Evolutionary conservation across 2,113 vertebrate species (phyloP).

Genomic region (Thinocorus orbignyianus): DNA sequence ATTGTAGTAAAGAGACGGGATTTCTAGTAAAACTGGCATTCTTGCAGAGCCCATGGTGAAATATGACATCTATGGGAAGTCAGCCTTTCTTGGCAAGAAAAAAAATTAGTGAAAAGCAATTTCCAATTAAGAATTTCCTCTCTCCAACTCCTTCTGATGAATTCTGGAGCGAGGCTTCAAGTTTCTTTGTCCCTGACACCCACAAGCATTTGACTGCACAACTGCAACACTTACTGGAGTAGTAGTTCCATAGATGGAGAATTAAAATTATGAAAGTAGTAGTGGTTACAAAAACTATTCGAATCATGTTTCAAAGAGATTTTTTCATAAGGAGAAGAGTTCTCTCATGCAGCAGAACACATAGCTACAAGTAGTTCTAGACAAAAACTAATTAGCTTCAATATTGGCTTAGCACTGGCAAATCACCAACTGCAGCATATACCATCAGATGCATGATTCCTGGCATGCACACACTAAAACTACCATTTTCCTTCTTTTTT

Average conservation of each 20-base stretch:
- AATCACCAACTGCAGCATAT: not conserved
- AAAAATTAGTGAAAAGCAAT: not conserved
- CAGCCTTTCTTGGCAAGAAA: not conserved
- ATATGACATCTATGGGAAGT: not conserved
- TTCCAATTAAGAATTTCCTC: not conserved
- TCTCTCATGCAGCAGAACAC: not conserved
- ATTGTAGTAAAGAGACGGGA: not conserved
- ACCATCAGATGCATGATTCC: not conserved
- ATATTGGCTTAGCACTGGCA: not conserved
- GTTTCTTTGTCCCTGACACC: not conserved
- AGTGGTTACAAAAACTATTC: not conserved
- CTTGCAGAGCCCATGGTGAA: not conserved
- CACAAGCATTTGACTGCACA: not conserved
- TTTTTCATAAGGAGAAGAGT: not conserved
- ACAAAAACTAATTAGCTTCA: not conserved
- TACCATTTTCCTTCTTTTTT: not conserved
- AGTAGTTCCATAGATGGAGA: not conserved
- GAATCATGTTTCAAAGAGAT: not conserved
- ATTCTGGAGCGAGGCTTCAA: not conserved
- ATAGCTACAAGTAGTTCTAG: not conserved
- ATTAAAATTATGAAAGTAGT: rapidly evolving
- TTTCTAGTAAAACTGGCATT: not conserved
- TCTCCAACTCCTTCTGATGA: not conserved
- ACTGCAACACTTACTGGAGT: not conserved
- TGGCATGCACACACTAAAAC: not conserved